Evolutionary conservation across 92 coral and sea anemone species (phyloP), one percentile per base, ranked within the genome.

Genomic region (Porites divaricata): DNA sequence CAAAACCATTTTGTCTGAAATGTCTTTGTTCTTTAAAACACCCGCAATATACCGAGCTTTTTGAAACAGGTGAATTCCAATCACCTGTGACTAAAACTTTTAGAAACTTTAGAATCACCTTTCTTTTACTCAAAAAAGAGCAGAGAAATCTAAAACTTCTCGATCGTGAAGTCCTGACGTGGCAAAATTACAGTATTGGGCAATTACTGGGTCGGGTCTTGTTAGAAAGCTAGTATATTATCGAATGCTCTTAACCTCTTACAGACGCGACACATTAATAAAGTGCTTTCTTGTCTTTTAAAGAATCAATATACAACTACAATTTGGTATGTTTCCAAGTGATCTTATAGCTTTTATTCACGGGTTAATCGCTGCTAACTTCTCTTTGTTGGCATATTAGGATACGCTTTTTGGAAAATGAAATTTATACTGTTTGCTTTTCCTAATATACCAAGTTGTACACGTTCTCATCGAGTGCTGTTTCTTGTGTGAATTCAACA

Each of bases 401-500:
- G 45, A 35, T 35, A 35, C 45, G 45, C 53, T 73, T 25, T 21
- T 69, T 13, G 54, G n/a, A 68, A 28, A 68, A 45, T 54, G 1
- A 54, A 54, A 54, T 54, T 11, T 8, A 54, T 54, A 15, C 14
- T 54, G 59, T 8, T 54, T 11, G 14, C 59, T 11, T 11, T 54
- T 35, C 6, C 4, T 35, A 35, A 4, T 35, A 35, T 35, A 11
- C 12, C 59, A 54, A 11, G 59, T 54, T 54, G 13, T 76, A 63
- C 76, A 80, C 63, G 41, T 25, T 15, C 76, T 9, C 15, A 15
- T n/a, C 45, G 24, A 61, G 61, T 8, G 83, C 50, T 6, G 48
- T 52, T 67, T 59, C 66, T 70, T 24, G 65, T 57, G 86, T 72
- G 86, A 70, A 72, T 15, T 35, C 45, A 35, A 35, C 24, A 70